These are phyloP conservation scores for Epinotia brunnichana DNA, from an alignment of 2,888 invertebrate species.

Conservation along the genomic window DNA sequence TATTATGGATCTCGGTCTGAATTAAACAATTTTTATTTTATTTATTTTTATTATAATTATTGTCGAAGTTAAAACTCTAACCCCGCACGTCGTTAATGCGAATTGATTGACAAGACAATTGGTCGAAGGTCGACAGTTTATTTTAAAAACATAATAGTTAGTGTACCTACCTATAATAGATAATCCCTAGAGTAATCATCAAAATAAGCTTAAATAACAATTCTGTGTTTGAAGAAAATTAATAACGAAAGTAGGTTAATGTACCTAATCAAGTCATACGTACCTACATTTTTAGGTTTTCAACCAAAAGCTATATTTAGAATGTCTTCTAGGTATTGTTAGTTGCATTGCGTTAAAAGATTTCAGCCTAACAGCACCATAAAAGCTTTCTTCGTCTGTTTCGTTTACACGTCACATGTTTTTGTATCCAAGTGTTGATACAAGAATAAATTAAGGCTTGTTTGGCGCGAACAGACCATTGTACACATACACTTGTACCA, in stretches of 20 bases:
- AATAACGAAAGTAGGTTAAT: background rate
- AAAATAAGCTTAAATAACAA: too few species aligned
- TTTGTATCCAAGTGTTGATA: conserved; percentile 31
- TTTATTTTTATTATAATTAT: too few species aligned
- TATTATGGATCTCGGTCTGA: too few species aligned
- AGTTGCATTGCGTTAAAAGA: background rate
- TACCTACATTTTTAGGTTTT: too few species aligned
- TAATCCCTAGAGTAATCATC: too few species aligned
- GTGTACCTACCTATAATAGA: too few species aligned
- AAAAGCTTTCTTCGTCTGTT: conserved; percentile 13
- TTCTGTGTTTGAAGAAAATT: background rate
- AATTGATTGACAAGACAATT: background rate
- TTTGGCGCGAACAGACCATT: conserved; percentile 24
- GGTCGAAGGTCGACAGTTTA: background rate
- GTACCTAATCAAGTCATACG: too few species aligned
- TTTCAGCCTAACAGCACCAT: conserved; percentile 6
- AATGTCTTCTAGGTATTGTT: background rate
- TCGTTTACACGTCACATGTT: conserved; percentile 28
- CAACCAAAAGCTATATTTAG: background rate
- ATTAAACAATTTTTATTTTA: too few species aligned
- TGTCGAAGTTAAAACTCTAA: background rate
- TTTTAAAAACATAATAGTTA: background rate
- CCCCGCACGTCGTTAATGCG: background rate
- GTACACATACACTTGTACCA: conserved; percentile 33
- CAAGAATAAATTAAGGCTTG: conserved; percentile 29